Evolutionary conservation across 2,888 invertebrate species (phyloP).

Genomic region (Eupithecia dodoneata): DNA sequence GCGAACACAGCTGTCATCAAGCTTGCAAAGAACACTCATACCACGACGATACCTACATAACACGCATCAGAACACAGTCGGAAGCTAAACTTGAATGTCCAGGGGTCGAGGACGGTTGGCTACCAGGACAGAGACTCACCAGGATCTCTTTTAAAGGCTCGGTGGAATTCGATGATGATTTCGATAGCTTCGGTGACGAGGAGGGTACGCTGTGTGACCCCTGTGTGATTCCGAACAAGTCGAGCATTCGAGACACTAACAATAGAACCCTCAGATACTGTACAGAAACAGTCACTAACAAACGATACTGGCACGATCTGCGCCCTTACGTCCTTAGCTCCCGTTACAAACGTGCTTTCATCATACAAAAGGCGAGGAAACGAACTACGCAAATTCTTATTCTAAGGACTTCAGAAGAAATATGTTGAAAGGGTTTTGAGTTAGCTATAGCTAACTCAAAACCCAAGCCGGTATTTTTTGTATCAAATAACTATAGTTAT

Average conservation of each 20-base stretch:
- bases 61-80: slow-evolving; percentile 59
- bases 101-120: slow-evolving; percentile 81
- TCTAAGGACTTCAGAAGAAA: not conserved
- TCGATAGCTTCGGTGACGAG: slow-evolving; percentile 75
- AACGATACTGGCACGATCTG: slow-evolving; percentile 48
- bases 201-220: slow-evolving; percentile 76
- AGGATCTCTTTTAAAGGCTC: slow-evolving; percentile 81
- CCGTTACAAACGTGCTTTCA: slow-evolving; percentile 30
- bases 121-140: slow-evolving; percentile 82
- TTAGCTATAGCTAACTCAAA: too few species aligned
- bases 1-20: slow-evolving; percentile 55
- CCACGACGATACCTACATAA: slow-evolving; percentile 48
- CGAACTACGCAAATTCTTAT: not conserved
- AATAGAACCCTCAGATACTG: slow-evolving; percentile 56
- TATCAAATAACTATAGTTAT: too few species aligned
- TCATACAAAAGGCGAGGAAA: not conserved
- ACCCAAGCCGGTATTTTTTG: too few species aligned
- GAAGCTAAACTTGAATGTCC: slow-evolving; percentile 72
- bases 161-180: slow-evolving; percentile 81
- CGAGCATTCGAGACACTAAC: slow-evolving; percentile 66
- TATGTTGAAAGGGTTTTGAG: not conserved
- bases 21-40: slow-evolving; percentile 56
- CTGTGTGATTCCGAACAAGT: slow-evolving; percentile 70
- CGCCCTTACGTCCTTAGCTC: slow-evolving; percentile 41
- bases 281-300: slow-evolving; percentile 60